Conservation (phyloP, 2,113 vertebrate genomes). For the Ia io region DNA sequence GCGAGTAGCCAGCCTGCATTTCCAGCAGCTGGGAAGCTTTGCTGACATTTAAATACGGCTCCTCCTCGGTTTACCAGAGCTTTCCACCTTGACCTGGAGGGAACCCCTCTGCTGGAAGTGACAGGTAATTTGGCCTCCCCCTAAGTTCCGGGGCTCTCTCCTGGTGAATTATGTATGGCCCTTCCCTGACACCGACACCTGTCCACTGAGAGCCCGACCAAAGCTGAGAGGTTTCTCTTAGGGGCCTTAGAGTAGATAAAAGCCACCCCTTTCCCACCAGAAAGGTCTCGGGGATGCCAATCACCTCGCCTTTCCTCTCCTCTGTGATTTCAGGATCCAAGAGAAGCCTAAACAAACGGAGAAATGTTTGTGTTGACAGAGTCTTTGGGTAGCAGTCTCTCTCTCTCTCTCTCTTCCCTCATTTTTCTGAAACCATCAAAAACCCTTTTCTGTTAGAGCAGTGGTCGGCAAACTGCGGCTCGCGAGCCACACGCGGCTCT, state of each 20-base stretch:
- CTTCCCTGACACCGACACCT: slow-evolving; percentile 78
- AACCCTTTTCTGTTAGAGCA: neutral
- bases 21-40: slow-evolving; percentile 47
- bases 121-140: slow-evolving; percentile 85
- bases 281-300: slow-evolving; percentile 65
- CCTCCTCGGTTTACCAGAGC: slow-evolving; percentile 73
- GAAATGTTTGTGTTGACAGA: neutral
- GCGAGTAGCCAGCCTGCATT: neutral
- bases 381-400: neutral
- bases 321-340: neutral
- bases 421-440: neutral
- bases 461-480: too few relatives aligned
- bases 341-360: neutral
- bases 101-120: slow-evolving; percentile 80
- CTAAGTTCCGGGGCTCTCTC: slow-evolving; percentile 84
- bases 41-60: slow-evolving; percentile 52
- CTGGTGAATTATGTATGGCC: slow-evolving; percentile 87
- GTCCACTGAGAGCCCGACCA: slow-evolving; percentile 73
- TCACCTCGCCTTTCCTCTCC: neutral
- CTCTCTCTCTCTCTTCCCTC: neutral
- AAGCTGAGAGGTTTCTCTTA: slow-evolving; percentile 78
- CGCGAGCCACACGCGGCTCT: too few relatives aligned
- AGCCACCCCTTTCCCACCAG: slow-evolving; percentile 30
- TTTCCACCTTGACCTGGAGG: slow-evolving; percentile 84
- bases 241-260: slow-evolving; percentile 66